Percentiles rank a stretch among this genome's conserved stretches.
phyloP scores from a whole-genome alignment of 35 echinoderm and acorn worm genomes.

The Ophioderma brevispina region DNA sequence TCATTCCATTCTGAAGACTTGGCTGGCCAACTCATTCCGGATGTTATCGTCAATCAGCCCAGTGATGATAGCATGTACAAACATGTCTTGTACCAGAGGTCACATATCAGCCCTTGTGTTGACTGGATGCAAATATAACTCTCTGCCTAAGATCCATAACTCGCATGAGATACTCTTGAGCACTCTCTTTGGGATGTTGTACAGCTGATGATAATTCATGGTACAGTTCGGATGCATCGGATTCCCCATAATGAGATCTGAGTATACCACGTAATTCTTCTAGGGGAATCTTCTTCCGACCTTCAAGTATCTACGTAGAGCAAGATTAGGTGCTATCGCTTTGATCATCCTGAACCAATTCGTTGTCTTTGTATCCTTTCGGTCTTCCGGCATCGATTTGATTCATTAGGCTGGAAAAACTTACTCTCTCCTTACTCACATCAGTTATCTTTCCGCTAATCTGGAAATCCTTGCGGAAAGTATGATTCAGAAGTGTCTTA shows the following conservation, averaged over 20 bases:
- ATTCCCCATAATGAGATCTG: slow-evolving; percentile 59
- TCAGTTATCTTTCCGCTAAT: slow-evolving; percentile 44
- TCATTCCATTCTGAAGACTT: background rate
- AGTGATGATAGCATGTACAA: slow-evolving; percentile 41
- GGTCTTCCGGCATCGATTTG: slow-evolving; percentile 52
- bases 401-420: slow-evolving; percentile 35
- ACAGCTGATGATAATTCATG: slow-evolving; percentile 42
- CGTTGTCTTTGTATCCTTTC: slow-evolving; percentile 17
- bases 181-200: slow-evolving; percentile 21
- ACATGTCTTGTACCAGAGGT: slow-evolving; percentile 53
- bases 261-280: slow-evolving; percentile 28
- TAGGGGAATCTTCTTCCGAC: slow-evolving; percentile 9
- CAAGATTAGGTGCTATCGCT: background rate
- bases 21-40: slow-evolving; percentile 36
- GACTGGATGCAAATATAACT: slow-evolving; percentile 64
- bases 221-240: slow-evolving; percentile 50
- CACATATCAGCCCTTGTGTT: slow-evolving; percentile 17
- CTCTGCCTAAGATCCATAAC: slow-evolving; percentile 55
- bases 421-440: slow-evolving; percentile 26
- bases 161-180: slow-evolving; percentile 49
- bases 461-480: background rate
- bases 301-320: slow-evolving; percentile 58
- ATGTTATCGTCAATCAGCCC: slow-evolving; percentile 34
- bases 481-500: background rate
- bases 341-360: slow-evolving; percentile 39